Conservation (phyloP, 1,140 invertebrate species). For the Listronotus bonariensis region DNA sequence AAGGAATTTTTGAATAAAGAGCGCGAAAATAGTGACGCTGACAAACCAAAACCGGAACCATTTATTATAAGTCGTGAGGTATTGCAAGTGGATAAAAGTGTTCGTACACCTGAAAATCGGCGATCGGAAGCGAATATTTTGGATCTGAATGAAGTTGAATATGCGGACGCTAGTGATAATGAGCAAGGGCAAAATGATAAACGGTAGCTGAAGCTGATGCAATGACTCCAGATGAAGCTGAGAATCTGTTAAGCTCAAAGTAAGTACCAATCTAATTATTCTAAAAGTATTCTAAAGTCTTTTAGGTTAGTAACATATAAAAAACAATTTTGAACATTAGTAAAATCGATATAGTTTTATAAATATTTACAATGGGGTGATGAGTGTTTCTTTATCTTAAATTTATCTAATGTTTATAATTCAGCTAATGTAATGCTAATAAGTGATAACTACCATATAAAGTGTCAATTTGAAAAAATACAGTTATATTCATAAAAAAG, state of each 20-base stretch:
- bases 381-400: too few relatives aligned
- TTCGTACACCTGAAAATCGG: conserved; percentile 33
- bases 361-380: too few relatives aligned
- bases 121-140: conserved; percentile 53
- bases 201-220: conserved; percentile 62
- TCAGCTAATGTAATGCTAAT: too few relatives aligned
- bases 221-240: conserved; percentile 85
- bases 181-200: conserved; percentile 49
- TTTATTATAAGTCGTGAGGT: conserved; percentile 42
- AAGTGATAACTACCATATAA: too few relatives aligned
- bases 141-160: conserved; percentile 60
- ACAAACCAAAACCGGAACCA: conserved; percentile 39
- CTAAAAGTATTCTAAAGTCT: too few relatives aligned
- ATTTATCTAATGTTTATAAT: too few relatives aligned
- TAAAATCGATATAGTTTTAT: too few relatives aligned
- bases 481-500: too few relatives aligned
- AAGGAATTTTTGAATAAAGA: conserved; percentile 24
- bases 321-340: too few relatives aligned
- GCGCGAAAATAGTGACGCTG: conserved; percentile 8
- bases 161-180: conserved; percentile 61
- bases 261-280: conserved; percentile 52
- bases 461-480: too few relatives aligned
- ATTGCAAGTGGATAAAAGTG: conserved; percentile 35
- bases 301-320: too few relatives aligned
- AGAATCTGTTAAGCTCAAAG: conserved; percentile 79